Evolutionary conservation across 2,113 vertebrate species (phyloP).

Genomic region (Sphyrna mokarran): DNA sequence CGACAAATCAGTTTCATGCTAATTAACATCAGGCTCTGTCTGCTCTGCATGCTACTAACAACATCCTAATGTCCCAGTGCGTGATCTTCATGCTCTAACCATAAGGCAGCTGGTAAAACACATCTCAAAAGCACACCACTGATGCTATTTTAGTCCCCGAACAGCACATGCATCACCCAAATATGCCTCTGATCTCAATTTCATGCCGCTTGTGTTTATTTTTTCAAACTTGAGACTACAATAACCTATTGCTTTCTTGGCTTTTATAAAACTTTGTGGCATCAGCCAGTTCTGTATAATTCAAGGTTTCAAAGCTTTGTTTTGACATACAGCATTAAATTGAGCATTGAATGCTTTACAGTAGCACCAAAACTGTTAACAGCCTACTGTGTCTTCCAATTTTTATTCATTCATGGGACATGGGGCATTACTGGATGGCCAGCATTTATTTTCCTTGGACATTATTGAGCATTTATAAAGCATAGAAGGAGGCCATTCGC

Average conservation of each 20-base stretch:
- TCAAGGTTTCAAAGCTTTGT: background rate
- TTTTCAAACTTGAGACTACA: background rate
- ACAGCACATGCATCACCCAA: background rate
- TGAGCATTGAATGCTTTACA: background rate
- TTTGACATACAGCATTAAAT: background rate
- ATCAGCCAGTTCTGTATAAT: background rate
- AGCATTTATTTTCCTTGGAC: no score
- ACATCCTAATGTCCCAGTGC: background rate
- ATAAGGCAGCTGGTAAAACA: background rate
- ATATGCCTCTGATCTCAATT: background rate
- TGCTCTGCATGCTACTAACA: background rate
- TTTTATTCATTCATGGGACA: no score
- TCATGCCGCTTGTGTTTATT: background rate
- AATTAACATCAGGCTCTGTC: background rate
- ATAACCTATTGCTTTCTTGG: background rate
- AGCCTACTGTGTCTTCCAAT: background rate
- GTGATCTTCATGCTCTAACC: background rate
- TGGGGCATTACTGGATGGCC: no score
- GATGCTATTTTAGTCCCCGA: background rate
- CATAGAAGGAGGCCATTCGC: no score
- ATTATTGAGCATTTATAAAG: no score
- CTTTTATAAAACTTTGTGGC: background rate
- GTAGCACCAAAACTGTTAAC: background rate
- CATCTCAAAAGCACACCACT: background rate
- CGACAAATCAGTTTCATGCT: background rate